These are phyloP conservation scores for Acanthaster planci DNA, from an alignment of 35 echinoderm and acorn worm species.

Conservation along the genomic window DNA sequence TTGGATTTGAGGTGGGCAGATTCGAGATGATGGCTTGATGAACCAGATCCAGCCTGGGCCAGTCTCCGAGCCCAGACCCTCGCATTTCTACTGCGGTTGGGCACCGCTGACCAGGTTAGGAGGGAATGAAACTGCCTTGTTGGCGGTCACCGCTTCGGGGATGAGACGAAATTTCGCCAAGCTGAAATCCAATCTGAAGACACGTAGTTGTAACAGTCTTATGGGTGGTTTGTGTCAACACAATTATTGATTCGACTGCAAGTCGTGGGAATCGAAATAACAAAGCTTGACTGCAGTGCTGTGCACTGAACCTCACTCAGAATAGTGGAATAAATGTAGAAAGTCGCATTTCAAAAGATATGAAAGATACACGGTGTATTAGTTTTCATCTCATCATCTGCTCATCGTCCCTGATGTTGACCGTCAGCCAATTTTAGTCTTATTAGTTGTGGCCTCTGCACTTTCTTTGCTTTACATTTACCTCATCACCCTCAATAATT, in stretches of 20 bases:
- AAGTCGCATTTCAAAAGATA: no score
- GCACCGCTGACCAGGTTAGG: neutral
- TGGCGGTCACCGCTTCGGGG: slow-evolving; percentile 6
- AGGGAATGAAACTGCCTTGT: neutral
- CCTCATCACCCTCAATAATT: no score
- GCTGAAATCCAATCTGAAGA: slow-evolving; percentile 23
- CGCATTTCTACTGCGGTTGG: neutral
- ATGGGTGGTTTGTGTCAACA: slow-evolving; percentile 27
- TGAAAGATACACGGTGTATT: no score
- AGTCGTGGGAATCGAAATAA: slow-evolving; percentile 14
- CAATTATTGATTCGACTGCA: neutral
- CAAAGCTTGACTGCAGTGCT: no score
- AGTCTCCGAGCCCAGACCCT: neutral
- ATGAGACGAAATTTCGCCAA: neutral
- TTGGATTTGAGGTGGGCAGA: slow-evolving; percentile 4
- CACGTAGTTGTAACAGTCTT: neutral
- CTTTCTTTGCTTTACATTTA: no score
- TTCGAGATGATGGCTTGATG: slow-evolving; percentile 6
- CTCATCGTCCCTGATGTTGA: no score
- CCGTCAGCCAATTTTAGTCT: no score
- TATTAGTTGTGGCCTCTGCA: no score
- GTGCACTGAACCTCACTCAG: no score
- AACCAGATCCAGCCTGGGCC: neutral
- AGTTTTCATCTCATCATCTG: no score
- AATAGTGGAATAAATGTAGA: no score